Base-by-base conservation (phyloP, 2,797 vertebrate genomes). In the Cynopterus sphinx region DNA sequence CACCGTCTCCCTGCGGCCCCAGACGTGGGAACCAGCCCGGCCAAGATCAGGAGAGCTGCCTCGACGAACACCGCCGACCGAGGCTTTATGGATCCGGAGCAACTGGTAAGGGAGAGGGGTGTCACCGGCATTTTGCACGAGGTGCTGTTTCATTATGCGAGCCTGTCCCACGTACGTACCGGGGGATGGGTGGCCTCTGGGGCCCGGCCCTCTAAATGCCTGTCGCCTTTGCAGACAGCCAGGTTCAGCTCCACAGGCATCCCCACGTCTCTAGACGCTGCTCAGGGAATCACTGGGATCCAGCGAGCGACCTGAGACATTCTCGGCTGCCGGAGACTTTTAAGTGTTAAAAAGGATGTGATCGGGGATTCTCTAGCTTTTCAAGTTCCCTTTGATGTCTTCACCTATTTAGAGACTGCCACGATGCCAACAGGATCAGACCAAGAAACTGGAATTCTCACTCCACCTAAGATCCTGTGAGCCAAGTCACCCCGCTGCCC, bases 91-190 rank as follows among this genome's bases (percentile, higher is more conserved):
- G 26, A 21, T 41, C 91, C 15, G 31, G 31, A 46, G 31, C 61
- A 67, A 67, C 0, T 51, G 57, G 24, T 3, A 39, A 21, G 17
- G 0, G 6, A 51, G 0, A 13, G 41, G n/a, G 43, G 11, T 28
- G 39, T 17, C 33, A n/a, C 0, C 68, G 43, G 75, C 10, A 68
- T 65, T 82, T 67, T 51, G 49, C 65, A 39, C 1, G 31, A 26
- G 73, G 33, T 4, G 67, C 43, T 57, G 33, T 43, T 46, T 83
- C n/a, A 22, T 49, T 68, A 59, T 4, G 12, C 7, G 9, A 15
- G 63, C 26, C 85, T 74, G 39, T 41, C n/a, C 22, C 21, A 55
- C 6, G 2, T 28, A 55, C 6, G 2, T 28, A 41, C 26, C 4
- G 5, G 87, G 4, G 55, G 15, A 41, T 2, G 3, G 33, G 51